Evolutionary conservation across 2,113 vertebrate genomes (phyloP), one percentile per base, ranked within the genome.

Genomic region (Apeltes quadracus): DNA sequence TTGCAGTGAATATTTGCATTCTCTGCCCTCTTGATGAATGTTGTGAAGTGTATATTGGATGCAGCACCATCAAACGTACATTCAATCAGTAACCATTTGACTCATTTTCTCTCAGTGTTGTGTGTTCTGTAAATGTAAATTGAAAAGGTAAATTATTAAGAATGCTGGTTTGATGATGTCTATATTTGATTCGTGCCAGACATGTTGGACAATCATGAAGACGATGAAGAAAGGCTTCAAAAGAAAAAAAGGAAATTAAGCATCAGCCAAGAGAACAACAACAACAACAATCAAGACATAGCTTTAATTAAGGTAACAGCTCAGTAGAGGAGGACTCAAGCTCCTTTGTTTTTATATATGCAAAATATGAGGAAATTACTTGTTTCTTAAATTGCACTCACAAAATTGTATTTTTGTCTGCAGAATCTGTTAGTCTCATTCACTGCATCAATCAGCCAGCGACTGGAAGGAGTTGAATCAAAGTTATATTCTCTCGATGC

Each of bases 381-480:
- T 32, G 27, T 65, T 8, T 5, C 14, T 50, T 58, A 18, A 56
- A 55, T 50, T 29, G 38, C 20, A 53, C 14, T 41, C 20, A 7
- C 7, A 25, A 6, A 12, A 39, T 72, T 2, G 53, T 34, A 2
- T 78, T 58, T 76, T 36, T 82, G 4, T 59, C 78, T 78, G 12
- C 57, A 99, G 98, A 95, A 96, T 0, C 91, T 98, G 88, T 93
- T 99, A 77, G 93, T 95, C 56, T 96, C 97, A 84, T 96, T 98
- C 76, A 98, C 95, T 75, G 94, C 97, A 86, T 96, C 96, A 1
- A 95, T 99, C 86, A 97, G 94, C 84, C 91, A 98, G 81, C 93
- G 98, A n/a, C 57, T 99, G 89, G 97, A 99, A 76, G 96, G 94
- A 88, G 98, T 98, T 11, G 98, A 99, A 84, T 94, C 95, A 15